Evolutionary conservation across 2,888 invertebrate genomes (phyloP).

Genomic region (Chrysolina americana): DNA sequence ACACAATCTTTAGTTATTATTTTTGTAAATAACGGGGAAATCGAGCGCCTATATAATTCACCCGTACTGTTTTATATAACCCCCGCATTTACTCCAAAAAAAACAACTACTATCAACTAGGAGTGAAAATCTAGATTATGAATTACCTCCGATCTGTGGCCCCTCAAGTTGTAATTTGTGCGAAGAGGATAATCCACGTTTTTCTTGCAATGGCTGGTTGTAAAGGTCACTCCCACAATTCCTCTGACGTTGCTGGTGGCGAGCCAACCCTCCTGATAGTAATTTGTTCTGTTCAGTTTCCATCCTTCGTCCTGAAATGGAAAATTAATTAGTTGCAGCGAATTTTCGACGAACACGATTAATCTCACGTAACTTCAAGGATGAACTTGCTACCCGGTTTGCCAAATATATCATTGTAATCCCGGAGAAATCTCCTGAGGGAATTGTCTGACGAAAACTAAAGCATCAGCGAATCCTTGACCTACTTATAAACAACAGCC

Average conservation of each 20-base stretch:
- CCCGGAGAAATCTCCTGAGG: too few species aligned
- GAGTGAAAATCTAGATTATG: not conserved
- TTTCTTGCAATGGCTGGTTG: constrained; percentile 92
- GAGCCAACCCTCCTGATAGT: constrained; percentile 98
- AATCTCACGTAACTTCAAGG: not conserved
- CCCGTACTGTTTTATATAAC: too few species aligned
- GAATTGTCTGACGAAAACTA: too few species aligned
- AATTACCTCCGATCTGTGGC: constrained; percentile 93
- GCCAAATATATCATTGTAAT: too few species aligned
- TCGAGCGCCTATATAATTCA: too few species aligned
- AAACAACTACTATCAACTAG: too few species aligned
- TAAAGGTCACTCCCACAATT: constrained; percentile 96
- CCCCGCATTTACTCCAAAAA: too few species aligned
- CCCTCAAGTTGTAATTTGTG: constrained; percentile 97
- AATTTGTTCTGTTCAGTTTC: constrained; percentile 95
- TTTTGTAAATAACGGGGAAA: too few species aligned
- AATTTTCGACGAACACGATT: not conserved
- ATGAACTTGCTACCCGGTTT: too few species aligned
- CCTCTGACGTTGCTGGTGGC: constrained; percentile 96
- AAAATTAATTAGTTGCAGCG: constrained; percentile 12
- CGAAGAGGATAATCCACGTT: constrained; percentile 89
- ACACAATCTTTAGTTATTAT: too few species aligned
- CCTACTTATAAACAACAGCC: too few species aligned
- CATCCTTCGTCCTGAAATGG: constrained; percentile 88
- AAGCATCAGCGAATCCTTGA: too few species aligned